These are phyloP conservation scores for Carassius gibelio DNA, from an alignment of 2,113 vertebrate genomes.

Conservation along the genomic window DNA sequence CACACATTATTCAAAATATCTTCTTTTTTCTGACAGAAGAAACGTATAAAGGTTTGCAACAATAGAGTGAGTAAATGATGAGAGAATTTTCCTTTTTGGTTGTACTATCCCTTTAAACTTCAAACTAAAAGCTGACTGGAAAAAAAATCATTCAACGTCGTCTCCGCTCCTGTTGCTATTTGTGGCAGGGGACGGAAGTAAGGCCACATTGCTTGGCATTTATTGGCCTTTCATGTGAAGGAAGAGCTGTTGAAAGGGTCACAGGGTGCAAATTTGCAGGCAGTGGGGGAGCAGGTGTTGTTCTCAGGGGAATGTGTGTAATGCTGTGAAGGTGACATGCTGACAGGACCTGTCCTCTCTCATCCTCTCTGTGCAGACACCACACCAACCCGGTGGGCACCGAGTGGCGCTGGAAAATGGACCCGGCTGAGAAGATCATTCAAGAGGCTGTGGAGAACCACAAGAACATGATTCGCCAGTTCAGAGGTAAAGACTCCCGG, in stretches of 20 bases:
- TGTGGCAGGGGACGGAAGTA: neutral
- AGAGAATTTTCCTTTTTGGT: no score
- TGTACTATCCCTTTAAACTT: no score
- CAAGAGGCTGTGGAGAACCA: slow-evolving; percentile 87
- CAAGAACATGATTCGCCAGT: slow-evolving; percentile 89
- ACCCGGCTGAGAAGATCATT: slow-evolving; percentile 89
- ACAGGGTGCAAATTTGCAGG: slow-evolving; percentile 6
- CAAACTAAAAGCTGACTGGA: neutral
- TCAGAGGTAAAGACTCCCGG: slow-evolving; percentile 82
- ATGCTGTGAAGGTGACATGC: neutral
- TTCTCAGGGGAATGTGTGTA: slow-evolving; percentile 6
- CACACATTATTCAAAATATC: no score
- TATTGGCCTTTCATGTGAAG: slow-evolving; percentile 46
- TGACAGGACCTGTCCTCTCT: slow-evolving; percentile 41
- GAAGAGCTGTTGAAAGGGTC: slow-evolving; percentile 45
- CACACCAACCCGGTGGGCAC: slow-evolving; percentile 96
- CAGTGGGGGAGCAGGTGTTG: neutral
- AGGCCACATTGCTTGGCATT: slow-evolving; percentile 7
- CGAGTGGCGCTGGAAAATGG: slow-evolving; percentile 96
- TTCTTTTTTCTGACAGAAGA: no score
- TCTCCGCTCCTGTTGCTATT: neutral
- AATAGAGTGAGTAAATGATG: no score
- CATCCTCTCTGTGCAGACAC: slow-evolving; percentile 77
- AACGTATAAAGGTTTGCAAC: no score
- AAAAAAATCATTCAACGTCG: neutral